phyloP scores from a whole-genome alignment of 2,888 invertebrate genomes.

The Perizoma flavofasciatum region DNA sequence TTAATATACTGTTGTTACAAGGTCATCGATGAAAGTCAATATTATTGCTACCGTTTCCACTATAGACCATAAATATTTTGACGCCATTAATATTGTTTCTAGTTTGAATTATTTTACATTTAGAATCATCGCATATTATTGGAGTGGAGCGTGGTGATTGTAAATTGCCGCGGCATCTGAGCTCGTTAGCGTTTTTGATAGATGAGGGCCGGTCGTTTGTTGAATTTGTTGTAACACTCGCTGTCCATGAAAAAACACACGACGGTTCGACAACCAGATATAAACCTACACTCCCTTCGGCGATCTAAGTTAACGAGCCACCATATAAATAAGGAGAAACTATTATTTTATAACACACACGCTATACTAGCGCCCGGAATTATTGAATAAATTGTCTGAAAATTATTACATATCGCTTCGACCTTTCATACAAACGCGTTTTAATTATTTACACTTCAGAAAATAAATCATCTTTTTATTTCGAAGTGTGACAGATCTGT shows the following conservation, averaged over 20 bases:
- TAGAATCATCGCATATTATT: slow-evolving; percentile 75
- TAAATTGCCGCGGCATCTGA: slow-evolving; percentile 75
- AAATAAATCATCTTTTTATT: slow-evolving; percentile 42
- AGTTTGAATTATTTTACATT: slow-evolving; percentile 55
- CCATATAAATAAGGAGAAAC: slow-evolving; percentile 76
- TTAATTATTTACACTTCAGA: slow-evolving; percentile 32
- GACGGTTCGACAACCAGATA: slow-evolving; percentile 77
- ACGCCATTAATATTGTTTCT: slow-evolving; percentile 29
- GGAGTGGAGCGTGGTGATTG: slow-evolving; percentile 67
- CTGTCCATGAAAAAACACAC: slow-evolving; percentile 76
- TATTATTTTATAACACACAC: slow-evolving; percentile 70
- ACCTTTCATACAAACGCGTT: slow-evolving; percentile 24
- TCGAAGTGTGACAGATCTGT: slow-evolving; percentile 45
- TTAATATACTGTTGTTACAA: slow-evolving; percentile 13
- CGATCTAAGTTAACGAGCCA: slow-evolving; percentile 80
- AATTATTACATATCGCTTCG: slow-evolving; percentile 40
- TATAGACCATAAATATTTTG: slow-evolving; percentile 28
- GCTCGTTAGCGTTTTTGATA: slow-evolving; percentile 83
- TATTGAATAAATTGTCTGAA: slow-evolving; percentile 49
- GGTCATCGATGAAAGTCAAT: slow-evolving; percentile 20
- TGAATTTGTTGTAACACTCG: slow-evolving; percentile 78
- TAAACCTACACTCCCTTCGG: slow-evolving; percentile 81
- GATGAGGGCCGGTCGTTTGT: slow-evolving; percentile 80
- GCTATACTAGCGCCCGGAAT: slow-evolving; percentile 48
- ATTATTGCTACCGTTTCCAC: slow-evolving; percentile 20